Base-by-base conservation (phyloP, 2,888 invertebrate genomes). In the Biston stratarius region DNA sequence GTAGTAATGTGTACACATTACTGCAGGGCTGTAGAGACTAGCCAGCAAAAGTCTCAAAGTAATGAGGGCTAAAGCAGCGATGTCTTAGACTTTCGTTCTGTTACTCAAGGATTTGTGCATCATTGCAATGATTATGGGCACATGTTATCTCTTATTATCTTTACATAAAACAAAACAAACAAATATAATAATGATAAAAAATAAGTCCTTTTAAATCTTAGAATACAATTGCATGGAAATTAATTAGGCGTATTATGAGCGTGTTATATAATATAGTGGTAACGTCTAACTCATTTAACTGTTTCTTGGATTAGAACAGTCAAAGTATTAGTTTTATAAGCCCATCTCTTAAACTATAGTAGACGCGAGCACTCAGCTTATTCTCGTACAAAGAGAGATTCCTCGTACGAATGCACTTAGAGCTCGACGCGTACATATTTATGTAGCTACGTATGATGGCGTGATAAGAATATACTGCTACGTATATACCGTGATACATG, bases 401-500 rank as follows among this genome's bases (percentile, higher is more conserved):
- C 53, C 52, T 52, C 65, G 61, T 58, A 62, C 52, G 24, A 62
- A 67, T 62, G 59, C 53, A 62, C 48, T 67, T 49, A 36, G 44
- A 24, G 52, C 15, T 47, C 52, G 48, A 57, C 9, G 45, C 51
- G 44, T 42, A 11, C 15, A 49, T 59, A 58, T 51, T 45, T 51
- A 49, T 11, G 47, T 68, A 49, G 47, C 56, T 74, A 66, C 66
- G 61, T 71, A 66, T 64, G 42, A 66, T 69, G 62, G 70, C 70
- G 67, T 71, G 57, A 36, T 49, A 33, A n/a, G 24, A 47, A 38
- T 38, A 10, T 42, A 12, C 15, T 47, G 67, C 63, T 72, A 75
- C 61, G 69, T 70, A 67, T 45, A 64, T 42, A 72, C 63, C 70
- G 74, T 75, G 56, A 58, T 64, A 73, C 57, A 56, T 57, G 36